Evolutionary conservation across 1,140 invertebrate species (phyloP), one percentile per base, ranked within the genome.

Genomic region (Drosophila orosa): DNA sequence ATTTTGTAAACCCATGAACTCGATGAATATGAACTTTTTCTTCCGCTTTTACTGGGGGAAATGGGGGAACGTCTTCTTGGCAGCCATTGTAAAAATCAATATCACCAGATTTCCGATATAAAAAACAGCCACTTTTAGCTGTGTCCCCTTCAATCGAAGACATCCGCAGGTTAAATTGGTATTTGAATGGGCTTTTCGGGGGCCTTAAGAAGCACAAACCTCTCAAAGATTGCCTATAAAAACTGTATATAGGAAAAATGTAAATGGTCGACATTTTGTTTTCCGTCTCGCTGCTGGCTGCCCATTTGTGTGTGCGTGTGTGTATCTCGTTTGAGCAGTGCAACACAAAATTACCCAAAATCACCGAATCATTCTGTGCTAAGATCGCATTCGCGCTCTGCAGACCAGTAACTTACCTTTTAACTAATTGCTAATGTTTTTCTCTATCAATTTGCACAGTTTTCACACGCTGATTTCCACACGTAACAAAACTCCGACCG

Each of bases 191-290:
- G n/a, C 39, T 57, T 47, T 59, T 35, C 5, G 17, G 15, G 39
- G 31, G 27, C 48, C 40, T 71, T 37, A 40, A 45, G 19, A 22
- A 10, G 13, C 52, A 58, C 42, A 22, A 63, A 52, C 25, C 42
- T 39, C 55, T 76, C 22, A 35, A 35, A 79, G 19, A 72, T 35
- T 45, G 19, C n/a, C n/a, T 37, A 61, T 22, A 84, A 67, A 87
- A 74, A 75, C 37, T 57, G 17, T 67, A 62, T 74, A 52, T 33
- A 68, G 75, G 55, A 78, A 74, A 80, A 84, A 74, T 71, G 62
- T 66, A 74, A 87, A 89, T 71, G 84, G 84, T 89, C 84, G 84
- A 89, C 84, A 89, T 89, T 89, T 89, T 89, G 84, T 89, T 89
- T 89, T 89, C 85, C 74, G 84, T 84, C 80, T 89, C 84, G 80